Conservation (phyloP, 2,888 invertebrate genomes). For the Eupithecia pulchellata region DNA sequence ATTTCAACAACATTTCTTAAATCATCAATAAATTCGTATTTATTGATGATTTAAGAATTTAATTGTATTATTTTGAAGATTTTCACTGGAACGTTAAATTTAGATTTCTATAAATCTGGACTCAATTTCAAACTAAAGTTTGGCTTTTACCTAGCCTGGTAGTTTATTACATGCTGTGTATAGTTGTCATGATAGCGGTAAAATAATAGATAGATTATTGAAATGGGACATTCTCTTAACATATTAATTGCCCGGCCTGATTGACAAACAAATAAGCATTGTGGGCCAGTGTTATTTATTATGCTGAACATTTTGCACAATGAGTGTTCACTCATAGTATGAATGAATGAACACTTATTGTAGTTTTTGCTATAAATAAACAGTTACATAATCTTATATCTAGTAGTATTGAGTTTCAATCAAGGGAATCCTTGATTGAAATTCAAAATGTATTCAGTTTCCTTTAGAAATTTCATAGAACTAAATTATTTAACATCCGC, state of each 20-base stretch:
- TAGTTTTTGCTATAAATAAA: no score
- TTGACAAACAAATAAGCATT: no score
- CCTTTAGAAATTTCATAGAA: background rate
- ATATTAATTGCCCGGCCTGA: no score
- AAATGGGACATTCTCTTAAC: background rate
- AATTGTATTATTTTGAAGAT: no score
- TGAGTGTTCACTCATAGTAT: no score
- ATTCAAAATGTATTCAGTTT: background rate
- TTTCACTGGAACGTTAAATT: no score
- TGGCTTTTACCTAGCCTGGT: background rate
- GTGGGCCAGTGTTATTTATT: no score
- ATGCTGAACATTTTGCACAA: background rate
- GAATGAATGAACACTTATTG: no score
- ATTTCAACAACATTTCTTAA: background rate
- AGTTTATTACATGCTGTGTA: background rate
- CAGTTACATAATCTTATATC: no score
- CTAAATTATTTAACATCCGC: background rate
- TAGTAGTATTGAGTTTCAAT: no score
- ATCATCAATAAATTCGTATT: background rate
- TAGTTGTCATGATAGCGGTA: background rate
- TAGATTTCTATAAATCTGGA: background rate
- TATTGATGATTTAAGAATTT: no score
- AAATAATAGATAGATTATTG: background rate
- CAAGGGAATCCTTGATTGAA: background rate
- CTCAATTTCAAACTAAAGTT: background rate